These are phyloP conservation scores for Theonella swinhoei DNA, from an alignment of 37 sponge, comb jelly and placozoan species.

Conservation along the genomic window DNA sequence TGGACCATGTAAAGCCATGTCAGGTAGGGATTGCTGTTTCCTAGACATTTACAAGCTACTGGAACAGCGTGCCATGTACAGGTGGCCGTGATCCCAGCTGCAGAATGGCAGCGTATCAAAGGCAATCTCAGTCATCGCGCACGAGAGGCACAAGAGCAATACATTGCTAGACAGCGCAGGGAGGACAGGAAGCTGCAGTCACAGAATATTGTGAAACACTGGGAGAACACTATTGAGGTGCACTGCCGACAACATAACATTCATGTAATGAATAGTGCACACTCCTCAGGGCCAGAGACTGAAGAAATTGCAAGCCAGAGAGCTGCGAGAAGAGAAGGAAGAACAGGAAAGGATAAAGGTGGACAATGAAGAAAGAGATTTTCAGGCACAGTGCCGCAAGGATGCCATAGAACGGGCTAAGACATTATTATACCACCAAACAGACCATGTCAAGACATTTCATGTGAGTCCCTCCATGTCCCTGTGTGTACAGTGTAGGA, in stretches of 20 bases:
- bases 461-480: slow-evolving; percentile 53
- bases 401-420: slow-evolving; percentile 88
- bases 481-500: not conserved
- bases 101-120: slow-evolving; percentile 5
- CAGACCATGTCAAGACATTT: slow-evolving; percentile 87
- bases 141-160: not conserved
- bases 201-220: slow-evolving; percentile 64
- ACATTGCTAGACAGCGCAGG: not conserved
- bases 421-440: slow-evolving; percentile 80
- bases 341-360: slow-evolving; percentile 74
- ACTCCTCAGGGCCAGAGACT: slow-evolving; percentile 70
- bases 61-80: too few species aligned
- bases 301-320: slow-evolving; percentile 68
- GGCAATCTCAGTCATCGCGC: not conserved
- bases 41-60: too few species aligned
- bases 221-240: slow-evolving; percentile 87
- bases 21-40: too few species aligned
- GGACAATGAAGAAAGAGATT: slow-evolving; percentile 77
- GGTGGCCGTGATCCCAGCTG: slow-evolving; percentile 4
- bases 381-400: slow-evolving; percentile 75
- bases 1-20: too few species aligned
- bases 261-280: not conserved
- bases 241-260: not conserved
- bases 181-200: not conserved
- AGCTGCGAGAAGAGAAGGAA: slow-evolving; percentile 68